Base-by-base conservation (phyloP, 2,113 vertebrate species). In the Acrocephalus arundinaceus region DNA sequence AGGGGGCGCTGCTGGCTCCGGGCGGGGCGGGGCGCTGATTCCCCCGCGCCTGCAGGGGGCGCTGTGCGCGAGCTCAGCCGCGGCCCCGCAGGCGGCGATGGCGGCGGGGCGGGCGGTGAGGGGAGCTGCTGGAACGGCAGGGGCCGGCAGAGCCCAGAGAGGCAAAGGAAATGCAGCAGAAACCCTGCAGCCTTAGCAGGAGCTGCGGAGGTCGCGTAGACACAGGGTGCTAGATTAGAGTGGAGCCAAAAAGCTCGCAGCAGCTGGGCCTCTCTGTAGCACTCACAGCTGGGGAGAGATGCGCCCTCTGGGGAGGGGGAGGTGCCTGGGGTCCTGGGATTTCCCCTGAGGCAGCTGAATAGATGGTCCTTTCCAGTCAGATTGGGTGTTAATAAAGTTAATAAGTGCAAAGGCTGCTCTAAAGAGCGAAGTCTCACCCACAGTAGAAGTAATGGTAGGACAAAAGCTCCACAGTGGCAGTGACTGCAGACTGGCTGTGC, bases 231-330 rank as follows among this genome's bases (percentile, higher is more conserved):
- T 25, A 57, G 27, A 16, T 39, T 11, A 39, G 7, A 33, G n/a
- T 31, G 35, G 45, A 46, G 11, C 1, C 2, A 12, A 45, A 45
- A 73, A n/a, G 9, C 30, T 5, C 37, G 8, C 1, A 1, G 51
- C 13, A 8, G 35, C 11, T 2, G 2, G 14, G 67, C 13, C 37
- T 15, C n/a, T 22, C n/a, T 11, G 18, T 15, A 43, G 20, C 2
- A 3, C 13, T 7, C 23, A 7, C 23, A 35, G 24, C 2, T 3
- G 0, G 6, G 33, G 25, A 48, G 20, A 30, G 0, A 0, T 1
- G 1, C 13, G 1, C 13, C 19, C 61, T 43, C 9, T 31, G 63
- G 43, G 57, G 31, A 59, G 22, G 22, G 14, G 33, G 33, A 15
- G 13, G 22, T 35, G 41, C 10, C 9, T 8, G 14, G 15, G 10